phyloP scores from a whole-genome alignment of 2,888 invertebrate species.

The Galerucella nymphaeae region DNA sequence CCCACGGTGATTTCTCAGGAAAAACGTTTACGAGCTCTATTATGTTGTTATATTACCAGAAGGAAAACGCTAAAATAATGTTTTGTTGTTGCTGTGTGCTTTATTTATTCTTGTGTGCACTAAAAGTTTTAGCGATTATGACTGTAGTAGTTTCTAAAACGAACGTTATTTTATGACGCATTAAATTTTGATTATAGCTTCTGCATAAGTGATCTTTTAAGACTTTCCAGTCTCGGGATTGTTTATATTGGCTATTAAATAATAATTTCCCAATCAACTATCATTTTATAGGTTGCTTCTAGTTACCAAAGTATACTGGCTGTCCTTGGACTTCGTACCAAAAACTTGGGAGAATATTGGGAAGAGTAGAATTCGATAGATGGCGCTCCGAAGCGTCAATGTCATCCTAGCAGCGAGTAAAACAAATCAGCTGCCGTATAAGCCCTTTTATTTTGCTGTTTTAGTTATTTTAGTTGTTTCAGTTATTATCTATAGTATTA shows the following conservation, averaged over 20 bases:
- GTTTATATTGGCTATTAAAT: background rate
- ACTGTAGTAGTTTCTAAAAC: conserved; percentile 2
- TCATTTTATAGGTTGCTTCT: background rate
- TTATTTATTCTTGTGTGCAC: background rate
- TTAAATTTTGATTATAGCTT: background rate
- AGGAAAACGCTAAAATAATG: conserved; percentile 14
- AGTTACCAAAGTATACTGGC: no score
- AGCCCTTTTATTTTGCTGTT: no score
- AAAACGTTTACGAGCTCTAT: conserved; percentile 30
- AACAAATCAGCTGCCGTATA: no score
- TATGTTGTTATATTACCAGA: conserved; percentile 12
- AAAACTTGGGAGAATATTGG: no score
- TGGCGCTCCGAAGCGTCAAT: no score
- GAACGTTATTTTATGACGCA: background rate
- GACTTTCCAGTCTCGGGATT: background rate
- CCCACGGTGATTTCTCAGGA: conserved; percentile 27
- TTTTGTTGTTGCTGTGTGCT: background rate
- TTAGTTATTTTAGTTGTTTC: no score
- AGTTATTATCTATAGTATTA: no score
- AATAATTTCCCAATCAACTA: background rate
- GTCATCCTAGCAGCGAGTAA: no score
- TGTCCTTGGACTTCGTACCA: no score
- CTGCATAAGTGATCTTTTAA: background rate
- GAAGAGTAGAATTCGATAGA: no score
- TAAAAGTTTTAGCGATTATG: conserved; percentile 4